These are phyloP conservation scores for Dermochelys coriacea DNA, from an alignment of 2,797 vertebrate species.

Conservation along the genomic window DNA sequence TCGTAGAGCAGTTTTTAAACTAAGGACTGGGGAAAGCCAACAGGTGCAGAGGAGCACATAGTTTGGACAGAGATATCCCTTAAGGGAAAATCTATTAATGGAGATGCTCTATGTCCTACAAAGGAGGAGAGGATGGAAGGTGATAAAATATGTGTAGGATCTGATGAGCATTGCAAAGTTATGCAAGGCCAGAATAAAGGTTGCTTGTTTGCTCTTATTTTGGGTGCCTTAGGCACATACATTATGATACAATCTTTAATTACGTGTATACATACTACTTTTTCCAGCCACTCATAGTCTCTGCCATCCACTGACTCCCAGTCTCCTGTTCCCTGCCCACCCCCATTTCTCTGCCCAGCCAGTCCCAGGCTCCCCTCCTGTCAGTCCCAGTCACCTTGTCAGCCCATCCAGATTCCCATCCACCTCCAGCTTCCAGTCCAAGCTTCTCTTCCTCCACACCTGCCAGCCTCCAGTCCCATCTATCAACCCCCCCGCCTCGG, in stretches of 20 bases:
- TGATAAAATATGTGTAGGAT: no score
- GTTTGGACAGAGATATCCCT: no score
- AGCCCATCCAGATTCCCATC: background rate
- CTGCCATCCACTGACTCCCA: background rate
- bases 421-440: background rate
- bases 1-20: no score
- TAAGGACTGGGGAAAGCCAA: no score
- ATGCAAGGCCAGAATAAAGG: background rate
- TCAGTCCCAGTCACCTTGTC: background rate
- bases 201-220: background rate
- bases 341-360: background rate
- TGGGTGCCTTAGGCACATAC: background rate
- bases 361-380: background rate
- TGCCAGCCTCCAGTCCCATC: background rate
- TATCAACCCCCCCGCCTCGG: background rate
- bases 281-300: background rate
- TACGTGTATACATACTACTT: background rate
- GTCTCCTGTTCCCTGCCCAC: background rate
- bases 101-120: no score
- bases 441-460: background rate
- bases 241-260: background rate
- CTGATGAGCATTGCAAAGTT: accelerated
- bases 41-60: no score
- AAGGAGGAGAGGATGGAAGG: no score
- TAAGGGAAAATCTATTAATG: no score